These are phyloP conservation scores for Condylura cristata DNA, from an alignment of 2,113 vertebrate genomes.

Conservation along the genomic window DNA sequence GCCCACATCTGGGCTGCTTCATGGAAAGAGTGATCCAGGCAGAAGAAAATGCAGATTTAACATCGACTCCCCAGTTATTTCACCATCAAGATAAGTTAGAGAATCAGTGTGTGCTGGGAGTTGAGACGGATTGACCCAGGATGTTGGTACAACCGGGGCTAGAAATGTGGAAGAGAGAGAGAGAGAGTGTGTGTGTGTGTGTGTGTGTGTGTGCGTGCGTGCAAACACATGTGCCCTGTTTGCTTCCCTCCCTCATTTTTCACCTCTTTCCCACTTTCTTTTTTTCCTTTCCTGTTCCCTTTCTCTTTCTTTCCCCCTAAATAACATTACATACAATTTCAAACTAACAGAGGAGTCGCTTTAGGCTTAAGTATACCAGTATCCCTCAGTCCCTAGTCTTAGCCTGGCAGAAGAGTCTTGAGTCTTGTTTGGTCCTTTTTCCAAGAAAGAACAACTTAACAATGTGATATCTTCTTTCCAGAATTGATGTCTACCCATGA, in stretches of 20 bases:
- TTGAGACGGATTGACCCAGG: not conserved
- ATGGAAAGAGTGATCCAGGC: not conserved
- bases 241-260: not conserved
- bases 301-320: not conserved
- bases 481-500: slow-evolving; percentile 93
- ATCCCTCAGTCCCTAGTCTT: not conserved
- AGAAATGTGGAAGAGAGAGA: not conserved
- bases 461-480: slow-evolving; percentile 75
- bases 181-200: accelerated
- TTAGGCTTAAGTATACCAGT: not conserved
- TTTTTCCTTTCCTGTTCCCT: no score
- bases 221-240: not conserved
- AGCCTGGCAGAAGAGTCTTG: not conserved
- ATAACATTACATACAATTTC: not conserved
- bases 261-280: not conserved
- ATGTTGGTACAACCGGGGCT: no score
- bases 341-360: not conserved
- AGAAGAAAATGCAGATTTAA: not conserved
- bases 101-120: no score
- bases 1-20: not conserved
- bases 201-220: accelerated
- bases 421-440: not conserved
- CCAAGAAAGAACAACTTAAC: not conserved
- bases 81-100: not conserved
- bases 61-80: not conserved